Evolutionary conservation across 2,113 vertebrate genomes (phyloP), one percentile per base, ranked within the genome.

Genomic region (Propithecus coquereli): DNA sequence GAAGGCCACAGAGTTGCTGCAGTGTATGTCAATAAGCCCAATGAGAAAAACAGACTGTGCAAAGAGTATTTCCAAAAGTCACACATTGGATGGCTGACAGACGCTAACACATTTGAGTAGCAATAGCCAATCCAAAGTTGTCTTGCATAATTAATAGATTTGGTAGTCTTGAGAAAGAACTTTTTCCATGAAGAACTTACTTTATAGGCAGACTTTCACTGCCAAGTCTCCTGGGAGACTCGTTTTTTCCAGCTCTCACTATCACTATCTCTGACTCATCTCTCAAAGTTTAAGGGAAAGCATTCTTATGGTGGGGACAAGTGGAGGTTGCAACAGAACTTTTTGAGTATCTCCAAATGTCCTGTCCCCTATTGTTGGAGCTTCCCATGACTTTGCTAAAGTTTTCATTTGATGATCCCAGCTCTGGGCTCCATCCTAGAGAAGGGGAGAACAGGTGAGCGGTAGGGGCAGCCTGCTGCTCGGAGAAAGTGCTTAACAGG

Each of bases 221-320:
- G 98, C 98, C 98, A 98, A 96, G 96, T 81, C 95, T 94, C 96
- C 97, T 37, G 82, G 92, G 98, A 98, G 93, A 97, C 80, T 98
- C n/a, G 13, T 86, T 98, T 98, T 98, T 98, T 95, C 96, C 96
- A 98, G 84, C n/a, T 94, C 94, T 98, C 96, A 97, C 98, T 98
- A 98, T 98, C 97, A 95, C 96, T 98, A 92, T 95, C 98, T 98
- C 97, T 98, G 98, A 98, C 95, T 98, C 98, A 98, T 98, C 97
- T 97, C 87, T 93, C 95, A 85, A 95, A 97, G 97, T 93, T 0
- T 63, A 98, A 97, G 87, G 94, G 85, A 95, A 95, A 94, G 71
- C 68, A 85, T 90, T 95, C 59, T 86, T 86, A 66, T 34, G 25
- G 32, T 25, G 50, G 87, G 97, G 95, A 98, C 92, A 96, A 14